Evolutionary conservation across 2,797 vertebrate species (phyloP).

Genomic region (Erethizon dorsatum): DNA sequence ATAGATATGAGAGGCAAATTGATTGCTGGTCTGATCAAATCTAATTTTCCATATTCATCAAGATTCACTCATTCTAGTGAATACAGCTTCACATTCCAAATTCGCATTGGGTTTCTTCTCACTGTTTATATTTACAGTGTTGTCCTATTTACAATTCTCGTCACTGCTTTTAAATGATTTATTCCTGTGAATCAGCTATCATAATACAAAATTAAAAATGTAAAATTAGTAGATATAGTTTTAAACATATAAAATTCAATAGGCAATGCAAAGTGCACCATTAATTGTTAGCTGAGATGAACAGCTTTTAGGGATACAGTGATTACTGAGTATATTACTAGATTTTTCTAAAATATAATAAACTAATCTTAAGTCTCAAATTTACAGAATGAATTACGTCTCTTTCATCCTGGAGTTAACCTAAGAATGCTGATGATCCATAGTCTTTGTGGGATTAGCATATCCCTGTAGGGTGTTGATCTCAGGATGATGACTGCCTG

Average conservation of each 20-base stretch:
- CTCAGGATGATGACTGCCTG: neutral
- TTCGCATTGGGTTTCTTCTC: neutral
- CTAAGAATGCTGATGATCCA: neutral
- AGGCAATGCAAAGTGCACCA: neutral
- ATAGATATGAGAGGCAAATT: slow-evolving; percentile 75
- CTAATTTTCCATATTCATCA: slow-evolving; percentile 77
- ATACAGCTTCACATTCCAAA: neutral
- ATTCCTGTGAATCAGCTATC: slow-evolving; percentile 14
- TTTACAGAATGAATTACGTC: neutral
- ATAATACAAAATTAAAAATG: neutral
- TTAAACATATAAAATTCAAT: slow-evolving; percentile 41
- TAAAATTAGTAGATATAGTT: neutral
- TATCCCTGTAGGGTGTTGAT: neutral
- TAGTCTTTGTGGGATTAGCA: neutral
- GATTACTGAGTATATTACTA: neutral
- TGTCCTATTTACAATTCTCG: neutral
- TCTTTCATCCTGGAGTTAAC: neutral
- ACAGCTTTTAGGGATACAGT: neutral
- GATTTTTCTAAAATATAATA: neutral
- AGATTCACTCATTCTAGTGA: slow-evolving; percentile 52
- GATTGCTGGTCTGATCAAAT: slow-evolving; percentile 79
- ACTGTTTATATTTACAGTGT: neutral
- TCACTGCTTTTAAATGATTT: neutral
- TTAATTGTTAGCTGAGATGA: neutral
- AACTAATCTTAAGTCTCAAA: neutral